Base-by-base conservation (phyloP, 2,113 vertebrate genomes). In the Nesoenas mayeri region DNA sequence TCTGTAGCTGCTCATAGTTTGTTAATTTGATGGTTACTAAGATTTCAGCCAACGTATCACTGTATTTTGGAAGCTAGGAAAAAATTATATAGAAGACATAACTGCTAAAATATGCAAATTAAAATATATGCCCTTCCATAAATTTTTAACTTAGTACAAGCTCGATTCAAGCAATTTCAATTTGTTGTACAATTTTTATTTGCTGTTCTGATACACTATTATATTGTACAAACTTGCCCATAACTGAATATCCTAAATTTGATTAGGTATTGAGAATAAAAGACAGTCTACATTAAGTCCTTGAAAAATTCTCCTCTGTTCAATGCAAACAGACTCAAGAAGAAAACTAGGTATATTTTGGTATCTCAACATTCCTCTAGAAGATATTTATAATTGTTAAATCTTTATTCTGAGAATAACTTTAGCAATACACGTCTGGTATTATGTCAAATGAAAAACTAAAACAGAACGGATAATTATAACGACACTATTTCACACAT, bases 1-100 rank as follows among this genome's bases (percentile, higher is more conserved):
- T 97, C 94, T 98, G 98, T 26, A 99, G 97, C 80, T 98, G 98
- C 66, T 98, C 94, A 91, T 98, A 99, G 96, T 99, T 99, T 95
- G 95, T 99, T 93, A 99, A 94, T 82, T 71, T 98, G 88, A 99
- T 71, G 17, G 98, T 99, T 48, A 99, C 97, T 88, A 99, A 89
- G 85, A 99, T 98, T 98, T 99, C 99, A 4, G 99, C 99, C 12
- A 89, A 61, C 6, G 89, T 96, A 88, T 97, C 97, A 87, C 94
- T 98, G 40, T 99, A 99, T 96, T 98, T 98, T 66, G 98, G 96
- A 96, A 99, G 97, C 99, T 99, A 94, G 75, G 12, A 93, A 95
- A 96, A 91, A 88, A 71, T 7, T 3, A 82, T 31, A 93, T 3
- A 92, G 21, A 96, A 6, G 65, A 84, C 10, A 75, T 32, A 97